Percentiles rank a stretch among this genome's conserved stretches.
These are phyloP conservation scores for Pentalonia nigronervosa DNA, from an alignment of 1,140 invertebrate species.

Conservation along the genomic window DNA sequence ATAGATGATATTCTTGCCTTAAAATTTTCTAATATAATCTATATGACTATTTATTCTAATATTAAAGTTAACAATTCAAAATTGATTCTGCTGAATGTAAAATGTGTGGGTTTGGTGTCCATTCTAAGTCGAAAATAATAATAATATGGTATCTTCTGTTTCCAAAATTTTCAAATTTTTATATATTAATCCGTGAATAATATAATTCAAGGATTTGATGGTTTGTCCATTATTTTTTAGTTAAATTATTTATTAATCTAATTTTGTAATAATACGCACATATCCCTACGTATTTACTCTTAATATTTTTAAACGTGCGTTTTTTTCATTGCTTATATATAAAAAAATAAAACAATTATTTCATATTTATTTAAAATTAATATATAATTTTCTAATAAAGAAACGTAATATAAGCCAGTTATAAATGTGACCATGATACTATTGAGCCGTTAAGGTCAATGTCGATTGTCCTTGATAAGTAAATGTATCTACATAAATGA, in stretches of 20 bases:
- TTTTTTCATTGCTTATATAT: neutral
- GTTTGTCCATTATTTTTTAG: neutral
- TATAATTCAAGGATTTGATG: neutral
- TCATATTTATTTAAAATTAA: neutral
- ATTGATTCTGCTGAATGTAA: neutral
- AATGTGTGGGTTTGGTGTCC: neutral
- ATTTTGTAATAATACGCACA: neutral
- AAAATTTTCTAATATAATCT: too few species aligned
- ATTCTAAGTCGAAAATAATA: too few species aligned
- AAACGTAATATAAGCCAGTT: slow-evolving; percentile 17
- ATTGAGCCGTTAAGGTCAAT: slow-evolving; percentile 54
- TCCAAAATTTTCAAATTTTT: neutral
- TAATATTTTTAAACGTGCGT: neutral
- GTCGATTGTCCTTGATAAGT: slow-evolving; percentile 53
- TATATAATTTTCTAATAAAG: neutral
- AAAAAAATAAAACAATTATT: neutral
- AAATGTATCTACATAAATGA: slow-evolving; percentile 29
- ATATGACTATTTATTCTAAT: too few species aligned
- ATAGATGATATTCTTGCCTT: too few species aligned
- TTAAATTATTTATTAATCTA: neutral
- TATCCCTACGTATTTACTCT: neutral
- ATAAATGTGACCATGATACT: slow-evolving; percentile 54
- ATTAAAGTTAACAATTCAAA: neutral
- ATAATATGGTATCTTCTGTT: neutral
- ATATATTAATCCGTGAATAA: neutral